phyloP scores from a whole-genome alignment of 2,888 invertebrate genomes.

The Apodemia hepburni region DNA sequence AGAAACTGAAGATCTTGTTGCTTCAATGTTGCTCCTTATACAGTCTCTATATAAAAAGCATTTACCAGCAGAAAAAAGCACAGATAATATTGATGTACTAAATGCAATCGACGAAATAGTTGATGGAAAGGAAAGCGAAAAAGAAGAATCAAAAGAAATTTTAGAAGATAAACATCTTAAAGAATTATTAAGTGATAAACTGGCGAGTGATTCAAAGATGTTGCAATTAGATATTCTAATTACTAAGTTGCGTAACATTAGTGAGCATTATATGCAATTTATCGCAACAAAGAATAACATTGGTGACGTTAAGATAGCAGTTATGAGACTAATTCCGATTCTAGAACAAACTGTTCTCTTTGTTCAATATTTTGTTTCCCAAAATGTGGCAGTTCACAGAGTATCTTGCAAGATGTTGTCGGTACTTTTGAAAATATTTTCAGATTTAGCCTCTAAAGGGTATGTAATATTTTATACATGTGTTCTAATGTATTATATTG shows the following conservation, averaged over 20 bases:
- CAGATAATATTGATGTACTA: conserved; percentile 50
- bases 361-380: conserved; percentile 89
- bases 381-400: conserved; percentile 89
- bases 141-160: conserved; percentile 70
- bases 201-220: conserved; percentile 80
- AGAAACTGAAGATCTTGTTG: conserved; percentile 59
- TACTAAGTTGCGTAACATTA: conserved; percentile 56
- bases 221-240: conserved; percentile 78
- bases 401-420: conserved; percentile 91
- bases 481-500: too few species aligned
- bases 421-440: conserved; percentile 90
- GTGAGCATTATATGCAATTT: conserved; percentile 62
- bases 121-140: conserved; percentile 47
- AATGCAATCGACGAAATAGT: conserved; percentile 60
- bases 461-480: conserved; percentile 52
- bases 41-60: conserved; percentile 68
- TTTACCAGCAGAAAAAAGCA: conserved; percentile 43
- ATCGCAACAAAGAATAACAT: conserved; percentile 44
- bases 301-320: conserved; percentile 48
- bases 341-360: conserved; percentile 88
- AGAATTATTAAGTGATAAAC: conserved; percentile 81
- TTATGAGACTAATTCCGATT: conserved; percentile 82
- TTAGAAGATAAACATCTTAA: conserved; percentile 84
- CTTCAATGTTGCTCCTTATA: conserved; percentile 52
- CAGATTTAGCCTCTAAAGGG: conserved; percentile 87